Evolutionary conservation across 2,888 invertebrate species (phyloP), one percentile per base, ranked within the genome.

Genomic region (Drosophila prolongata): DNA sequence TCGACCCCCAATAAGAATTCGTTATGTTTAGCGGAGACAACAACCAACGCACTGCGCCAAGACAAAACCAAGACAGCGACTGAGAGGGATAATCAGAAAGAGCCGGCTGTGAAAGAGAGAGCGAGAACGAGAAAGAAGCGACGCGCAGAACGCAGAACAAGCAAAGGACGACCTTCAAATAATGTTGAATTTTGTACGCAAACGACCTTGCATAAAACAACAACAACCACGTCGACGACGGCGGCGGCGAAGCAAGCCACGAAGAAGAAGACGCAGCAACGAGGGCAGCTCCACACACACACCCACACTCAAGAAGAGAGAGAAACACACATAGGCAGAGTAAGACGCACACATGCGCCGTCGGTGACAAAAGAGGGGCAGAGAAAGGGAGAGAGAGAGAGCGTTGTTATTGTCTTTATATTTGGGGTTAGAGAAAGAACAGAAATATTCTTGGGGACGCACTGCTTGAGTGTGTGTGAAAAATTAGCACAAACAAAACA

Each of bases 131-230:
- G 60, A 42, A 58, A 81, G 70, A 62, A 72, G 54, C 64, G 67
- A 67, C 59, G 72, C 46, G 50, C 66, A 76, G 73, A 79, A 78
- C 34, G 47, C 58, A 69, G 71, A 79, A 79, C 76, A 76, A 74
- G 80, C 80, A 87, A 92, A 91, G 91, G 92, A 92, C 92, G 92
- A 92, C 92, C 92, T 92, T 92, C 92, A 92, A 92, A 90, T 90
- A 90, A 91, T 91, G 90, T 89, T 91, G 90, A 91, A 91, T 88
- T 91, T 92, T 92, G 91, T 92, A 91, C 91, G 91, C 91, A 92
- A 92, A 92, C 92, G 92, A 92, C 92, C 92, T 92, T 92, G 92
- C 92, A 79, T 84, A 90, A 87, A 89, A 80, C 82, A 89, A 90
- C 83, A 85, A 82, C 76, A 74, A 73, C 72, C 55, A 74, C 80